Evolutionary conservation across 2,797 vertebrate genomes (phyloP), one percentile per base, ranked within the genome.

Genomic region (Urocyon cinereoargenteus): DNA sequence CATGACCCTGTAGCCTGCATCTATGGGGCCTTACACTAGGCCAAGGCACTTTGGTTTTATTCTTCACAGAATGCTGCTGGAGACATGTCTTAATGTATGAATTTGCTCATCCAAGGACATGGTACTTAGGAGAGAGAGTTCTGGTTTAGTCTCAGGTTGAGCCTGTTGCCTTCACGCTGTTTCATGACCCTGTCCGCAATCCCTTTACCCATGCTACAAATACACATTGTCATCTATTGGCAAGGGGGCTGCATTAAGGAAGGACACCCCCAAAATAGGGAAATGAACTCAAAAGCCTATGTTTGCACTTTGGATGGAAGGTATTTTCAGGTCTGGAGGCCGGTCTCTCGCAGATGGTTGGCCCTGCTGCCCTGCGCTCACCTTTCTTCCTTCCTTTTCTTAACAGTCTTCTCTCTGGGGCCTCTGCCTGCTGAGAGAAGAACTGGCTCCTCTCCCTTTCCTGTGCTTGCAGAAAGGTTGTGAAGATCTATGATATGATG

Each of bases 351-450:
- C 12, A 11, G 19, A 22, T 1, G 1, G 2, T 8, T 66, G 45
- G 28, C 72, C 70, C 53, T 16, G 55, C n/a, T 0, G 0, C n/a
- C 68, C 36, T 24, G 45, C 40, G 16, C 26, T 64, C 16, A 73
- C n/a, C 49, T 36, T 62, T 49, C 59, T 84, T 66, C 72, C 64
- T 95, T 91, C 55, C 73, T 79, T 90, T 94, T 73, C 66, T 81
- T 49, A 78, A 16, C 24, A 24, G 0, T 55, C 66, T 82, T 55
- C 3, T n/a, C 21, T 49, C 64, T 79, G 82, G 16, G 75, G 28
- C 77, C 72, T 85, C 82, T 36, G 36, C 81, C 77, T 45, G 75
- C 88, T 53, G 15, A 31, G 51, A 62, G 55, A 13, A 73, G 57
- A 24, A 34, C 7, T 5, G 9, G 55, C 61, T 89, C 45, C 36